phyloP scores from a whole-genome alignment of 2,797 vertebrate genomes.

The Smutsia gigantea region DNA sequence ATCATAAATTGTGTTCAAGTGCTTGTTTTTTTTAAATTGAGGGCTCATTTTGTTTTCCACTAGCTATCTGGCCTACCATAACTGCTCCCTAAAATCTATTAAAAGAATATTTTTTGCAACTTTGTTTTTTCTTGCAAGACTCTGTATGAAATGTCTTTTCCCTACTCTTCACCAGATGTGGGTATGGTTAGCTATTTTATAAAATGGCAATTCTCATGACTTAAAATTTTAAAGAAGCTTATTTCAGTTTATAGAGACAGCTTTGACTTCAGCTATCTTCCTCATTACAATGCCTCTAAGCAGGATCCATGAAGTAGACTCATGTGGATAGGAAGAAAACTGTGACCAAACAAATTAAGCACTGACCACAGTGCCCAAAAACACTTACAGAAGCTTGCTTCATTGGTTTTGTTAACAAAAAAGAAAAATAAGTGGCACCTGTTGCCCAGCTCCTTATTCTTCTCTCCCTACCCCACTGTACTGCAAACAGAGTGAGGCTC shows the following conservation, averaged over 20 bases:
- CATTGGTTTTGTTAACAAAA: background rate
- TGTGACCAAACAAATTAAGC: background rate
- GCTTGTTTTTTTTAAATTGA: background rate
- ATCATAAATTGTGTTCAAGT: background rate
- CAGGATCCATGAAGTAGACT: background rate
- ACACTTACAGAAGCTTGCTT: background rate
- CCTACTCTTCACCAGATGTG: background rate
- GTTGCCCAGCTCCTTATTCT: background rate
- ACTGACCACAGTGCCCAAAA: background rate
- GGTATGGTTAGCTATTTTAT: background rate
- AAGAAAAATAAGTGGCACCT: background rate
- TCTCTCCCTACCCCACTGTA: background rate
- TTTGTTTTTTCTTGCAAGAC: background rate
- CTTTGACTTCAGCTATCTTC: background rate
- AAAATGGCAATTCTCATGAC: background rate
- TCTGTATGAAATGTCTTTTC: background rate
- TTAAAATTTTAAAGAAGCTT: constrained; percentile 4
- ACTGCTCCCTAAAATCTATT: background rate
- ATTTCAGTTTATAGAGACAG: background rate
- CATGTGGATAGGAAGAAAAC: background rate
- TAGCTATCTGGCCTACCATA: background rate
- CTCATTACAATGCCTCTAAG: background rate
- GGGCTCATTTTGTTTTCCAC: background rate
- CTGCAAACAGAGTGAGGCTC: no score
- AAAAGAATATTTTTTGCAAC: background rate